Evolutionary conservation across 2,888 invertebrate genomes (phyloP).

Genomic region (Nemoura dubitans): DNA sequence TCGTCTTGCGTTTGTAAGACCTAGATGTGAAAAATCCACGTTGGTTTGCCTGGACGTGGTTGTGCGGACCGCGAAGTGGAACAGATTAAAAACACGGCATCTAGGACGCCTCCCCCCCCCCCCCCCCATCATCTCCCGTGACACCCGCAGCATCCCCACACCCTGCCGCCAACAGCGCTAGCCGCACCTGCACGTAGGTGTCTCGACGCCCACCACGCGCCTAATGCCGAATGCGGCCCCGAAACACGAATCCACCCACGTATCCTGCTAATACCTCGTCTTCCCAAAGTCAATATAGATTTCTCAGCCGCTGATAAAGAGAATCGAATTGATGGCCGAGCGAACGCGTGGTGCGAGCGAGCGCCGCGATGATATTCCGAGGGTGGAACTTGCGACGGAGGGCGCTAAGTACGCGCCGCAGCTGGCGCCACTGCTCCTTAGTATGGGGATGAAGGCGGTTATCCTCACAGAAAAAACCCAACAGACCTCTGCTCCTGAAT

Average conservation of each 20-base stretch:
- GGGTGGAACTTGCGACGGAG: conserved; percentile 16
- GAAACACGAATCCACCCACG: neutral
- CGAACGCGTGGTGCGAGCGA: conserved; percentile 15
- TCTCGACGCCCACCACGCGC: no score
- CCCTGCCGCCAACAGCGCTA: neutral
- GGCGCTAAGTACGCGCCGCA: conserved; percentile 44
- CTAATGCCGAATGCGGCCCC: no score
- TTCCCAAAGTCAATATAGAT: conserved; percentile 39
- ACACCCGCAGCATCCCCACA: neutral
- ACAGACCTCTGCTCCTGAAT: conserved; percentile 40
- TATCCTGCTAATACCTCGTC: conserved; percentile 28
- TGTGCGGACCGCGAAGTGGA: conserved; percentile 33
- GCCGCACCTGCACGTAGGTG: no score
- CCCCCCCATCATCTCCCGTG: neutral
- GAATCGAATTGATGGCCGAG: conserved; percentile 39
- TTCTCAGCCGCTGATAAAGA: conserved; percentile 39
- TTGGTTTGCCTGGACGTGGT: no score
- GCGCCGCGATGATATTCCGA: conserved; percentile 26
- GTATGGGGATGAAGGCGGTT: conserved; percentile 35
- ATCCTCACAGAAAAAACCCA: conserved; percentile 33
- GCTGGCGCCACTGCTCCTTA: conserved; percentile 43
- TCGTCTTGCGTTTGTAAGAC: no score
- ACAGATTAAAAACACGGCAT: conserved; percentile 40
- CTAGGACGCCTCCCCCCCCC: neutral
- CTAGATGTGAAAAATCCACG: neutral